A percentile compares a stretch with the other conserved stretches of the same genome.
Evolutionary conservation across 1,140 invertebrate species (phyloP).

Genomic region (Epicauta chinensis): DNA sequence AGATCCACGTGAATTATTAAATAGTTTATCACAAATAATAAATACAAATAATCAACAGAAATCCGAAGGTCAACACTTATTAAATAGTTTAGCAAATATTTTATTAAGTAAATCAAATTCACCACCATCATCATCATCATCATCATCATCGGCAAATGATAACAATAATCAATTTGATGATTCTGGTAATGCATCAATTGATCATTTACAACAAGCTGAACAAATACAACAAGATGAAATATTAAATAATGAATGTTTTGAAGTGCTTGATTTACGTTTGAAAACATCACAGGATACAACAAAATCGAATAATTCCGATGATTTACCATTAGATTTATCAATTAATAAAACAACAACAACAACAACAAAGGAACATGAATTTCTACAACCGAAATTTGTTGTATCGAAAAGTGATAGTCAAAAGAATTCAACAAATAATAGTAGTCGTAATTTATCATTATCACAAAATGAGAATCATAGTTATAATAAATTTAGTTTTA

Average conservation of each 20-base stretch:
- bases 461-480: slow-evolving; percentile 1
- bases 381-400: slow-evolving; percentile 4
- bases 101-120: neutral
- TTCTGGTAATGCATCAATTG: slow-evolving; percentile 22
- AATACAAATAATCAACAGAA: slow-evolving; percentile 12
- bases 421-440: neutral
- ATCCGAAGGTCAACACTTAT: slow-evolving; percentile 16
- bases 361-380: slow-evolving; percentile 1
- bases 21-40: slow-evolving; percentile 13
- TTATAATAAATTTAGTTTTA: neutral
- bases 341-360: slow-evolving; percentile 16
- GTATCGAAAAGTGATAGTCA: neutral
- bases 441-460: neutral
- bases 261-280: slow-evolving; percentile 16
- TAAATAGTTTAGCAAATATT: slow-evolving; percentile 16
- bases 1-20: slow-evolving; percentile 11
- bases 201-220: slow-evolving; percentile 5
- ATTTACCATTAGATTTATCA: slow-evolving; percentile 17
- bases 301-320: neutral
- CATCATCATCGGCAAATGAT: neutral
- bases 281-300: slow-evolving; percentile 1
- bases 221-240: slow-evolving; percentile 1
- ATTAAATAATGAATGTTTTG: slow-evolving; percentile 5
- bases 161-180: slow-evolving; percentile 3
- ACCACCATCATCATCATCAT: neutral